These are phyloP conservation scores for Hemitrygon akajei DNA, from an alignment of 2,797 vertebrate species.

Conservation along the genomic window DNA sequence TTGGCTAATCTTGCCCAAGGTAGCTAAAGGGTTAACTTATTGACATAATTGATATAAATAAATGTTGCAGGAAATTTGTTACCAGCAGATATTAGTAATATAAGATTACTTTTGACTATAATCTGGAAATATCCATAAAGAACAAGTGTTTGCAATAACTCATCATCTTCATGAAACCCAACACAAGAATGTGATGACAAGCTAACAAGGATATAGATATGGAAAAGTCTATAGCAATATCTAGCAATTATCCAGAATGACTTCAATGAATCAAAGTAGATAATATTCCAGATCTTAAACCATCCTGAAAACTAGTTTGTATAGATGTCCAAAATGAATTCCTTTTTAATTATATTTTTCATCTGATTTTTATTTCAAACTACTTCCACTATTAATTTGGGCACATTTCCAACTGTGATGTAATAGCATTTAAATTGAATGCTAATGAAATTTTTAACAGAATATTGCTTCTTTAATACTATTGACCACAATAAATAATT, in stretches of 20 bases:
- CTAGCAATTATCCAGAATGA: not conserved
- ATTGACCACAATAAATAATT: conserved; percentile 15
- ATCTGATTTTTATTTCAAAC: not conserved
- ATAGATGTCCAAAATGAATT: not conserved
- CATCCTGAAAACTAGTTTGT: not conserved
- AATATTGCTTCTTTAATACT: not conserved
- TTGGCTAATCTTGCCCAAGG: not conserved
- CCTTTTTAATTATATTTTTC: not conserved
- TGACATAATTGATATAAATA: not conserved
- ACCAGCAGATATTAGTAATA: not conserved
- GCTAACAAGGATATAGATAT: not conserved
- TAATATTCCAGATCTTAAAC: not conserved
- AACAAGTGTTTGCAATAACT: not conserved
- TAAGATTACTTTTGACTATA: not conserved
- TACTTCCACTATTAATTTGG: not conserved
- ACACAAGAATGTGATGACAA: not conserved
- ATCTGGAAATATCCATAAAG: not conserved
- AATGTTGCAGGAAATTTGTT: not conserved
- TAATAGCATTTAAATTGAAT: not conserved
- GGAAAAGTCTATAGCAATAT: not conserved
- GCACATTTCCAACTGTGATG: not conserved
- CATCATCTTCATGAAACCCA: not conserved
- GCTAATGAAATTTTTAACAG: not conserved
- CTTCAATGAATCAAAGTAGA: not conserved
- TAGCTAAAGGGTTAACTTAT: not conserved